Percentiles rank a stretch among this genome's conserved stretches.
These are phyloP conservation scores for Lipophrys pholis DNA, from an alignment of 2,113 vertebrate species.

Conservation along the genomic window DNA sequence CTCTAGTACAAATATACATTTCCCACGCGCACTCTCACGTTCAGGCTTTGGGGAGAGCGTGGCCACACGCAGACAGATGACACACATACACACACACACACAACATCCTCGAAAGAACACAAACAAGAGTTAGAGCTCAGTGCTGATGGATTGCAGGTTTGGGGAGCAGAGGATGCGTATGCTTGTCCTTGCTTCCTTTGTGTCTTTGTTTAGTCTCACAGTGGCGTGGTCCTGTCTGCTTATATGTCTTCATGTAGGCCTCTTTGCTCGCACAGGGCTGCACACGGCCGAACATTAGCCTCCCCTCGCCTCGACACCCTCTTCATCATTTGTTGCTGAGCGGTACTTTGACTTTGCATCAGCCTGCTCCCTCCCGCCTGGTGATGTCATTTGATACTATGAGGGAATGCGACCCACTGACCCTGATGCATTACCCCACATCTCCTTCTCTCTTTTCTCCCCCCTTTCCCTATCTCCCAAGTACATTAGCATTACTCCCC, in stretches of 20 bases:
- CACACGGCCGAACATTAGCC: slow-evolving; percentile 27
- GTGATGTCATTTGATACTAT: slow-evolving; percentile 83
- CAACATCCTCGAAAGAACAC: slow-evolving; percentile 53
- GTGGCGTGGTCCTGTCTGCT: slow-evolving; percentile 20
- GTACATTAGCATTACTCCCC: slow-evolving; percentile 73
- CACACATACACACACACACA: slow-evolving; percentile 37
- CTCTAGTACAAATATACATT: slow-evolving; percentile 64
- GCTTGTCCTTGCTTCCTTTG: slow-evolving; percentile 52
- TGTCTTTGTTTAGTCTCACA: slow-evolving; percentile 71
- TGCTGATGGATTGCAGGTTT: slow-evolving; percentile 64
- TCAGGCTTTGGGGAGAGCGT: slow-evolving; percentile 35
- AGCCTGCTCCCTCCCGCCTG: slow-evolving; percentile 21
- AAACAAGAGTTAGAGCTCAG: slow-evolving; percentile 48
- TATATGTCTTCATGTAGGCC: slow-evolving; percentile 35
- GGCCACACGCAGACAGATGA: slow-evolving; percentile 68
- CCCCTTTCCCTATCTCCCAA: slow-evolving; percentile 48
- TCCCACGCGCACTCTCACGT: slow-evolving; percentile 44
- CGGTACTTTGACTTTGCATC: slow-evolving; percentile 59
- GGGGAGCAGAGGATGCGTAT: slow-evolving; percentile 36
- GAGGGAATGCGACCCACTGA: slow-evolving; percentile 83
- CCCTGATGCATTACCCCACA: slow-evolving; percentile 72
- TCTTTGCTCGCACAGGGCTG: slow-evolving; percentile 14
- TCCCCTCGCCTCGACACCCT: slow-evolving; percentile 60
- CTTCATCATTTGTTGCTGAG: slow-evolving; percentile 62
- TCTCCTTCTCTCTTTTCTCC: slow-evolving; percentile 10